Base-by-base conservation (phyloP, 2,888 invertebrate genomes). In the Pammene aurita region DNA sequence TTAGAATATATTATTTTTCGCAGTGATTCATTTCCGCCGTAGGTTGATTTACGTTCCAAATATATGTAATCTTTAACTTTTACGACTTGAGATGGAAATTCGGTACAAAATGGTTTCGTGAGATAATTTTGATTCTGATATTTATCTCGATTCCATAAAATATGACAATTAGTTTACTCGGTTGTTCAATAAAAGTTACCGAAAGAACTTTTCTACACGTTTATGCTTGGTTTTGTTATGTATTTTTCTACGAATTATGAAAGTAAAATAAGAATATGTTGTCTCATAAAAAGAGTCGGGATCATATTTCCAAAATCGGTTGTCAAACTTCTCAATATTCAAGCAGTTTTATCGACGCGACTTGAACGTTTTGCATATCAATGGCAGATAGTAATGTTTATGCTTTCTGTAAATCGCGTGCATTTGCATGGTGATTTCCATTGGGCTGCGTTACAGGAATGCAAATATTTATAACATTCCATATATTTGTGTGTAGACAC, bases 351-450 rank as follows among this genome's bases (percentile, higher is more conserved):
- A 42, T 42, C 42, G 42, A 42, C 42, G 13, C 13, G 5, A 42
- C 42, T 42, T 42, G 42, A 42, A 42, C 42, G 18, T 52, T 41
- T 62, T 26, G 50, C 52, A 50, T 62, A 62, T 62, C 62, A 62
- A 62, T 62, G 62, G 64, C 44, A 56, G 35, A 64, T 55, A 55
- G 50, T 46, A 9, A 55, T 64, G 64, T 64, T 64, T 64, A 64
- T 44, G 55, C 13, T 56, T 64, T 34, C 55, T 64, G 64, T 46
- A 64, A 56, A 64, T 56, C 55, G 64, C 46, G 64, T 46, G 64
- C 55, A 64, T 64, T 55, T 35, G 55, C 54, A 64, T 64, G 16
- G 34, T 35, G 44, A 55, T 64, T 64, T 46, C 46, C 64, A 55
- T 50, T 41, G 61, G 13, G 34, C 16, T 18, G 41, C 62, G 52